These are phyloP conservation scores for Enteromius unitaeniatus DNA, from an alignment of 2,797 vertebrate genomes.

Conservation along the genomic window DNA sequence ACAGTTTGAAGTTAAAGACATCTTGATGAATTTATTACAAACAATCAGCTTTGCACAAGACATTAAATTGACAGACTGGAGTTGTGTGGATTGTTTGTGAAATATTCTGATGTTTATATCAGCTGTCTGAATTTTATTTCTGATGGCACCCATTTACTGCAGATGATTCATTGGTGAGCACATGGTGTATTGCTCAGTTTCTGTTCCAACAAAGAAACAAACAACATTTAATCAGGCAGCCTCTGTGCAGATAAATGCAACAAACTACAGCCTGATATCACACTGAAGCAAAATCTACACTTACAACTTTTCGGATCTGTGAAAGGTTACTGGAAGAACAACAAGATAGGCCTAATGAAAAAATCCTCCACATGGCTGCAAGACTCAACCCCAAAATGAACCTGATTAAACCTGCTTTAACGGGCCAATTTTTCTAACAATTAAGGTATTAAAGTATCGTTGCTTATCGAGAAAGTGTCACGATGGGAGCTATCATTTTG, in stretches of 20 bases:
- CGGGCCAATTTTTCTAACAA: conserved; percentile 87
- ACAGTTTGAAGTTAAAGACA: neutral
- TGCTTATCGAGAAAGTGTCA: conserved; percentile 88
- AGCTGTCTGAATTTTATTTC: neutral
- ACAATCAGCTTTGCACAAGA: neutral
- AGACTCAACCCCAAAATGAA: conserved; percentile 70
- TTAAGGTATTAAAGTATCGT: conserved; percentile 95
- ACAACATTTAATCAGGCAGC: too few relatives aligned
- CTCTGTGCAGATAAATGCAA: neutral
- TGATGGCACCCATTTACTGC: neutral
- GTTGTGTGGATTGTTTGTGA: neutral
- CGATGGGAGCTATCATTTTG: conserved; percentile 75
- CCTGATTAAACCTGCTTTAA: conserved; percentile 84
- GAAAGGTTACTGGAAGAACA: conserved; percentile 11
- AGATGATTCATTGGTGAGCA: neutral
- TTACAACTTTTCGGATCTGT: conserved; percentile 5
- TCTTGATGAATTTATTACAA: neutral
- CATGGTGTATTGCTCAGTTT: neutral
- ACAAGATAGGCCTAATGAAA: conserved; percentile 19
- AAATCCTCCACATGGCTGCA: conserved; percentile 9
- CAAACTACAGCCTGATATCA: conserved; percentile 8
- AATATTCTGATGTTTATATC: neutral
- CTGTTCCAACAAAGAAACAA: neutral
- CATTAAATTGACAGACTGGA: neutral
- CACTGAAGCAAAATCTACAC: neutral